Conservation (phyloP, 2,888 invertebrate genomes). For the Iphiclides podalirius region DNA sequence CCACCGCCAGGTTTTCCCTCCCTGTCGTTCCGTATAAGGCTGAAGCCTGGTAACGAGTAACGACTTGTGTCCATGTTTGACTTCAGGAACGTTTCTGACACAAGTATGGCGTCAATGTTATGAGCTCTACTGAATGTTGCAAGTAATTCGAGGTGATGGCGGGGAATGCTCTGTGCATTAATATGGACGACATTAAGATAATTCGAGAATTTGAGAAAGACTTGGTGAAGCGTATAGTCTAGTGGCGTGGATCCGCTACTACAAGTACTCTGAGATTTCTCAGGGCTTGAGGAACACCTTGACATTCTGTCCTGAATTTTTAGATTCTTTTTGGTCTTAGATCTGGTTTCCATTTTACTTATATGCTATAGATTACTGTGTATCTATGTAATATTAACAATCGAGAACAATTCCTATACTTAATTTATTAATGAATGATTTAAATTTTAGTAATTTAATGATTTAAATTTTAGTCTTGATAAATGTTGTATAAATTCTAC, state of each 20-base stretch:
- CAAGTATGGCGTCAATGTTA: slow-evolving; percentile 18
- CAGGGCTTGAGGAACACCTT: too few species aligned
- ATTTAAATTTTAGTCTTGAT: too few species aligned
- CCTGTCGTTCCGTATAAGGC: slow-evolving; percentile 24
- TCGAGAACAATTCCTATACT: too few species aligned
- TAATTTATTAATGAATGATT: too few species aligned
- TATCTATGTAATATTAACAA: too few species aligned
- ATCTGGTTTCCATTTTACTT: too few species aligned
- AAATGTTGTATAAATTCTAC: too few species aligned
- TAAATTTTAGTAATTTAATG: too few species aligned
- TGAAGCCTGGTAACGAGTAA: slow-evolving; percentile 19
- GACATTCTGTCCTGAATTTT: too few species aligned
- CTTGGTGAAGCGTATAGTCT: slow-evolving; percentile 14
- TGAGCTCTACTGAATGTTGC: slow-evolving; percentile 12
- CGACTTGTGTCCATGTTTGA: slow-evolving; percentile 9
- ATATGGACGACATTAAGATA: slow-evolving; percentile 17
- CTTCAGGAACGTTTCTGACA: slow-evolving; percentile 20
- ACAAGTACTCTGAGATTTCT: too few species aligned
- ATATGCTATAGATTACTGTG: neutral
- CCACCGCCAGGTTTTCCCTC: slow-evolving; percentile 17
- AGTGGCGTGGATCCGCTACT: neutral
- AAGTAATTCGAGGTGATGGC: slow-evolving; percentile 18
- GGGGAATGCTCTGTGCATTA: slow-evolving; percentile 21
- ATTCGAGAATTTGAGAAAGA: slow-evolving; percentile 5
- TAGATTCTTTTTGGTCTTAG: too few species aligned